These are phyloP conservation scores for Andrena bicolor DNA, from an alignment of 2,888 invertebrate genomes.

Conservation along the genomic window DNA sequence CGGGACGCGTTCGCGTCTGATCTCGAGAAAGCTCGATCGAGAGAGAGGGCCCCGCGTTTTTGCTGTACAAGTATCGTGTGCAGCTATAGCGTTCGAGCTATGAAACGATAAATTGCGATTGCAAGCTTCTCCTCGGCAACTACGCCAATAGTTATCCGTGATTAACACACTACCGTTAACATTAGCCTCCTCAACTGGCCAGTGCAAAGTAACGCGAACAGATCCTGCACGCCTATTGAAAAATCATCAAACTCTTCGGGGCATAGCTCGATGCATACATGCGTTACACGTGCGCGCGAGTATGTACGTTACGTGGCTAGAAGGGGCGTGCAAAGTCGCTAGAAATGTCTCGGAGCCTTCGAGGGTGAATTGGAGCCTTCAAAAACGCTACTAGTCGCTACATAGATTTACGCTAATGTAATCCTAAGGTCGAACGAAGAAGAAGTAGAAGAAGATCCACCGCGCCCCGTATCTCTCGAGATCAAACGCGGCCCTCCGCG, in stretches of 20 bases:
- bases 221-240: slow-evolving; percentile 15
- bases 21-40: slow-evolving; percentile 48
- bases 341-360: slow-evolving; percentile 39
- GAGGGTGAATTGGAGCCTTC: slow-evolving; percentile 18
- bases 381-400: slow-evolving; percentile 38
- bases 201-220: slow-evolving; percentile 33
- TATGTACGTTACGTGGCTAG: not conserved
- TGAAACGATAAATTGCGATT: slow-evolving; percentile 46
- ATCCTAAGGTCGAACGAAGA: slow-evolving; percentile 37
- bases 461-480: slow-evolving; percentile 50
- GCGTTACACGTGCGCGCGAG: slow-evolving; percentile 1
- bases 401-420: slow-evolving; percentile 54
- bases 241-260: slow-evolving; percentile 32
- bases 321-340: slow-evolving; percentile 13
- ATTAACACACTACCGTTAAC: slow-evolving; percentile 25
- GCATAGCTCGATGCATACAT: slow-evolving; percentile 33
- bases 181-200: slow-evolving; percentile 14
- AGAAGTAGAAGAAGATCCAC: slow-evolving; percentile 12
- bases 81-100: slow-evolving; percentile 34
- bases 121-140: slow-evolving; percentile 46
- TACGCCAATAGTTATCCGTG: slow-evolving; percentile 3
- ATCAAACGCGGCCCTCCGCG: slow-evolving; percentile 48
- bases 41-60: slow-evolving; percentile 6
- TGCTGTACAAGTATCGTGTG: slow-evolving; percentile 21
- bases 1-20: slow-evolving; percentile 35